phyloP scores from a whole-genome alignment of 1,140 invertebrate genomes.

The Apocrypta bakeri region DNA sequence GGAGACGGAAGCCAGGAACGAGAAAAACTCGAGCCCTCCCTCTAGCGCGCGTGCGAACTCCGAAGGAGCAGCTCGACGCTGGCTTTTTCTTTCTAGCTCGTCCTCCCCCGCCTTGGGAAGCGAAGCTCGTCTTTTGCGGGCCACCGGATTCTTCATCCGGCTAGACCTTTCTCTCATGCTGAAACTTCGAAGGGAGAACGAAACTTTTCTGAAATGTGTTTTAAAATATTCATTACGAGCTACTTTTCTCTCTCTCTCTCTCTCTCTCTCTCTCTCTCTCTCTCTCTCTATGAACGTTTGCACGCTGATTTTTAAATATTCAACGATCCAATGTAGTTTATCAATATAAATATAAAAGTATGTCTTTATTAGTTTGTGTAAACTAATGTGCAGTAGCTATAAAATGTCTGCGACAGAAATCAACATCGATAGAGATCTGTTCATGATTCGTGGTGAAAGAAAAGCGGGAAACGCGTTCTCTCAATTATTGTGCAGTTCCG shows the following conservation, averaged over 20 bases:
- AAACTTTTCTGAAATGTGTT: slow-evolving; percentile 55
- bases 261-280: slow-evolving; percentile 49
- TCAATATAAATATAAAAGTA: no score
- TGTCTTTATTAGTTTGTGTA: no score
- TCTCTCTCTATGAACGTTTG: slow-evolving; percentile 27
- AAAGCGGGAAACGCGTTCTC: slow-evolving; percentile 43
- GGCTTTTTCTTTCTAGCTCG: slow-evolving; percentile 55
- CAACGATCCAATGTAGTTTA: no score
- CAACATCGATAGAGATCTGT: slow-evolving; percentile 34
- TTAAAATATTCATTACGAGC: slow-evolving; percentile 16
- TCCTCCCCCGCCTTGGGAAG: slow-evolving; percentile 49
- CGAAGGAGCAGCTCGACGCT: background rate
- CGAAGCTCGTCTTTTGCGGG: slow-evolving; percentile 13
- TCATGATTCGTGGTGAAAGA: slow-evolving; percentile 39
- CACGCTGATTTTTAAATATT: background rate
- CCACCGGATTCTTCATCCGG: slow-evolving; percentile 5
- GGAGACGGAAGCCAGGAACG: slow-evolving; percentile 50
- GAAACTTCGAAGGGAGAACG: slow-evolving; percentile 64
- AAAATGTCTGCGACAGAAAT: background rate
- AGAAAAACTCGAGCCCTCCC: slow-evolving; percentile 50
- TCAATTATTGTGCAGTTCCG: slow-evolving; percentile 16
- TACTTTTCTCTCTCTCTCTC: slow-evolving; percentile 49
- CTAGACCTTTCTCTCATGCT: background rate
- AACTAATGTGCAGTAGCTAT: background rate
- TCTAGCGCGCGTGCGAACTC: background rate